Evolutionary conservation across 2,797 vertebrate genomes (phyloP).

Genomic region (Miichthys miiuy): DNA sequence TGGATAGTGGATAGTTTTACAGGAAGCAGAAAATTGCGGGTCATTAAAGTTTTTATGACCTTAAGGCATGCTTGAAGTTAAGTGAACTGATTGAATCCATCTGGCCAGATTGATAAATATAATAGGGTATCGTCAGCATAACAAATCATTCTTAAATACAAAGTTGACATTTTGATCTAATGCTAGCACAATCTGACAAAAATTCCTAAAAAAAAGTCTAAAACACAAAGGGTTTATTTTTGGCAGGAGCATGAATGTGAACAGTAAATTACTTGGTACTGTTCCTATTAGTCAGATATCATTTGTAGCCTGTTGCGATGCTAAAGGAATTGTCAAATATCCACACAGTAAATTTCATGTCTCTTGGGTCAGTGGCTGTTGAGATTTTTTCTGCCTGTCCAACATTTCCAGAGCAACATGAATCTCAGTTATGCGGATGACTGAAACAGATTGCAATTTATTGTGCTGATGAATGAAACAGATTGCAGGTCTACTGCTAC

Average conservation of each 20-base stretch:
- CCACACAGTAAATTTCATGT: not conserved
- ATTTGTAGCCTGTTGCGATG: not conserved
- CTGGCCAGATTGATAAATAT: too few relatives aligned
- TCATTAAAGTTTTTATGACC: too few relatives aligned
- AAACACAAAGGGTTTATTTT: not conserved
- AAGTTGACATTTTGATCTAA: not conserved
- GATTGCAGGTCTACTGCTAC: conserved; percentile 19
- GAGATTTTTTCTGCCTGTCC: not conserved
- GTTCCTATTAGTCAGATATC: not conserved
- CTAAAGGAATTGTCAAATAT: not conserved
- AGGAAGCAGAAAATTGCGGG: too few relatives aligned
- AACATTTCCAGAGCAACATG: too few relatives aligned
- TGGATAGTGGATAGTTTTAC: too few relatives aligned
- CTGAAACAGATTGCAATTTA: too few relatives aligned
- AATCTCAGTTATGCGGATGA: too few relatives aligned
- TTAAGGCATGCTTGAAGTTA: too few relatives aligned
- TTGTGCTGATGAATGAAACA: conserved; percentile 32
- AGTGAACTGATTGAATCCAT: too few relatives aligned
- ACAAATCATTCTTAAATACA: not conserved
- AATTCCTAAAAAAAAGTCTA: not conserved
- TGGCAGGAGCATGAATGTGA: not conserved
- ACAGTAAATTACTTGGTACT: not conserved
- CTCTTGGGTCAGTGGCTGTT: not conserved
- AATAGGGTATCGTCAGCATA: too few relatives aligned
- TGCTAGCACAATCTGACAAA: not conserved